A percentile compares a stretch with the other conserved stretches of the same genome.
Conservation (phyloP, 2,888 invertebrate species). For the Margaritifera margaritifera region DNA sequence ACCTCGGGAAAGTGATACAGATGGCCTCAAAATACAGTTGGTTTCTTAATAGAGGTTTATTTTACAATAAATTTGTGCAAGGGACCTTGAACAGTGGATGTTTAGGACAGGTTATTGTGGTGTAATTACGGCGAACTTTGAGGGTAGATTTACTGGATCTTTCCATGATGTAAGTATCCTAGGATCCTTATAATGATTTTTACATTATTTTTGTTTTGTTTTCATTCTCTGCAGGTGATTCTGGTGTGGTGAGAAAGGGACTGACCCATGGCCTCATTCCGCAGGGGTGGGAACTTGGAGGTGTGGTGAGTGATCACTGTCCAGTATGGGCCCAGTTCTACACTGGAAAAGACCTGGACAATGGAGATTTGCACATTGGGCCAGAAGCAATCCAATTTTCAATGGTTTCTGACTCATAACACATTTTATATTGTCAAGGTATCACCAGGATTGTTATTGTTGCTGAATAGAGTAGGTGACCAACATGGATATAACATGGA, state of each 20-base stretch:
- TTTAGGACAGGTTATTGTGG: too few relatives aligned
- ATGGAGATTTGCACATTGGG: constrained; percentile 41
- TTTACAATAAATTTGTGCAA: too few relatives aligned
- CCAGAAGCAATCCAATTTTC: constrained; percentile 49
- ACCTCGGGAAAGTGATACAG: too few relatives aligned
- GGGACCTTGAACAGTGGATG: too few relatives aligned
- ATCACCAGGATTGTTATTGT: too few relatives aligned
- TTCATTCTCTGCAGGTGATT: constrained; percentile 51
- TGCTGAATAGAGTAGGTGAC: too few relatives aligned
- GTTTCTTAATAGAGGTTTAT: too few relatives aligned
- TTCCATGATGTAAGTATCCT: neutral
- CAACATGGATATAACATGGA: too few relatives aligned
- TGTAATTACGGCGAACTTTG: neutral
- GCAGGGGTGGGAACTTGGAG: constrained; percentile 89
- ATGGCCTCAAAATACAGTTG: too few relatives aligned
- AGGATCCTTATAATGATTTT: neutral
- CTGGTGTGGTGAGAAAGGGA: constrained; percentile 81
- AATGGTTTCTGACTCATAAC: constrained; percentile 6
- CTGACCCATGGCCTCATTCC: constrained; percentile 86
- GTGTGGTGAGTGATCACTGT: constrained; percentile 82
- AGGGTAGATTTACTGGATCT: neutral
- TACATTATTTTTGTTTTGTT: constrained; percentile 13
- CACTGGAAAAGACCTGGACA: constrained; percentile 55
- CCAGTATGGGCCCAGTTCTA: constrained; percentile 84
- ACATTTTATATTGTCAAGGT: too few relatives aligned